Evolutionary conservation across 1,140 invertebrate genomes (phyloP).

Genomic region (Cheumatopsyche charites): DNA sequence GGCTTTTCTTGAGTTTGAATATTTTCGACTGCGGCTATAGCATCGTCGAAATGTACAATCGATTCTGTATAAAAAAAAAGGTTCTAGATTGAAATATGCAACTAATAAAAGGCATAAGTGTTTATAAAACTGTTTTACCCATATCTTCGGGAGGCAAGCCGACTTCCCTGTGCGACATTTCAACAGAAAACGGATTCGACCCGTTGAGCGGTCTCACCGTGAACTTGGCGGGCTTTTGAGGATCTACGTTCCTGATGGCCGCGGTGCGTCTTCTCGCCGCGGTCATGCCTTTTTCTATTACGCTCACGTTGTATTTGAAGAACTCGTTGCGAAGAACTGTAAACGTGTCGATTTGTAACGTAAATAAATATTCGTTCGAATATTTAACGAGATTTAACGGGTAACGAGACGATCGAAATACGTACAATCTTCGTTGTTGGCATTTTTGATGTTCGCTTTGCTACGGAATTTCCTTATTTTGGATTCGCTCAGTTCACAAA

Average conservation of each 20-base stretch:
- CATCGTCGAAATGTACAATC: background rate
- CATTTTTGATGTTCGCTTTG: background rate
- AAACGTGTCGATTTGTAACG: background rate
- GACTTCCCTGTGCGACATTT: background rate
- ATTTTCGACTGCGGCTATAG: background rate
- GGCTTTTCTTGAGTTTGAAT: background rate
- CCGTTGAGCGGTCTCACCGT: background rate
- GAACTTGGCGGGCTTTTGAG: background rate
- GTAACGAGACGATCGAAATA: background rate
- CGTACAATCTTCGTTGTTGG: background rate
- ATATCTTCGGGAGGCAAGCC: background rate
- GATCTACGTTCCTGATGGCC: too few species aligned
- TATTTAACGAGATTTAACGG: background rate
- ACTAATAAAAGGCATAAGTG: background rate
- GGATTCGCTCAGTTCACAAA: slow-evolving; percentile 38
- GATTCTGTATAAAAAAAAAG: background rate
- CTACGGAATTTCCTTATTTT: slow-evolving; percentile 30
- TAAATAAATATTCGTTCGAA: background rate
- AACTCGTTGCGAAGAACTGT: background rate
- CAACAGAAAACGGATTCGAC: background rate
- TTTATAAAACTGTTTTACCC: background rate
- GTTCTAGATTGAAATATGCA: background rate
- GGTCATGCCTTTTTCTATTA: too few species aligned
- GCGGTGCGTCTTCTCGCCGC: too few species aligned
- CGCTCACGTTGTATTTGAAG: background rate